Evolutionary conservation across 2,797 vertebrate species (phyloP).

Genomic region (Acanthurus tractus): DNA sequence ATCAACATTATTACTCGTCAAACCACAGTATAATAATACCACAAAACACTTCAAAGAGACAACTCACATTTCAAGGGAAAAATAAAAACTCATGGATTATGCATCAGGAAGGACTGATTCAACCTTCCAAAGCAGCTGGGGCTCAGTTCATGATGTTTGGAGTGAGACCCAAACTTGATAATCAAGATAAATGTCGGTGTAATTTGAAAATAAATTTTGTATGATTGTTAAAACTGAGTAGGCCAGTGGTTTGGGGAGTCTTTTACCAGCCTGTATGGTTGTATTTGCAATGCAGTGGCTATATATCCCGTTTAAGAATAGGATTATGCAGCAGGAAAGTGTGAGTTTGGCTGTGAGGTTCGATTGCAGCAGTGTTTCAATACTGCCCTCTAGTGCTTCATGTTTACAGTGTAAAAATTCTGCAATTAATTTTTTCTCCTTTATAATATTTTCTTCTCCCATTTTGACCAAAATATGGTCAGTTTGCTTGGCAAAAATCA

Average conservation of each 20-base stretch:
- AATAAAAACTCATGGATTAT: conserved; percentile 82
- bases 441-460: neutral
- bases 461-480: neutral
- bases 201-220: conserved; percentile 49
- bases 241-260: conserved; percentile 12
- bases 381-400: conserved; percentile 84
- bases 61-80: conserved; percentile 81
- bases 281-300: conserved; percentile 20
- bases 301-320: conserved; percentile 42
- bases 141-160: conserved; percentile 46
- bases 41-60: conserved; percentile 82
- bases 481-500: neutral
- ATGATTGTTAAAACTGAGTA: conserved; percentile 42
- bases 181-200: conserved; percentile 55
- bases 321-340: conserved; percentile 42
- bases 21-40: conserved; percentile 83
- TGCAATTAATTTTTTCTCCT: neutral
- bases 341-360: conserved; percentile 43
- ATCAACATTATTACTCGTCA: conserved; percentile 86
- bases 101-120: conserved; percentile 67
- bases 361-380: conserved; percentile 68
- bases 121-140: conserved; percentile 56
- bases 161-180: conserved; percentile 56
- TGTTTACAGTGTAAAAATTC: conserved; percentile 1
- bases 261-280: conserved; percentile 27